These are phyloP conservation scores for Rugalucina vietnamica DNA, from an alignment of 2,888 invertebrate genomes.

Conservation along the genomic window DNA sequence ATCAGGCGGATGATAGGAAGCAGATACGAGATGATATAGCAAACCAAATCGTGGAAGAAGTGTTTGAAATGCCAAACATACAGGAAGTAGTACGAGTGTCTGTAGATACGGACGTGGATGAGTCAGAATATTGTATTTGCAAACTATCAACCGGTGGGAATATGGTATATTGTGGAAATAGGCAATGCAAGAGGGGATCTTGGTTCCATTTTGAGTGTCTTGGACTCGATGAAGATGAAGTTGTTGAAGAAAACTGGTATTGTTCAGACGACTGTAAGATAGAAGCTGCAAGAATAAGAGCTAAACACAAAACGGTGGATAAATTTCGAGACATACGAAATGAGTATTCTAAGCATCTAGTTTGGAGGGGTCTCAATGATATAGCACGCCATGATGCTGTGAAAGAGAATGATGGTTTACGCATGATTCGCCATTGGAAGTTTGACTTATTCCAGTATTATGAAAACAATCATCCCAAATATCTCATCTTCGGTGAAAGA, in stretches of 20 bases:
- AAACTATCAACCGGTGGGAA: neutral
- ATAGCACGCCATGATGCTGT: constrained; percentile 40
- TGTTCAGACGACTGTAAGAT: constrained; percentile 1
- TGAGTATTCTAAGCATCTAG: neutral
- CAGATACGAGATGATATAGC: neutral
- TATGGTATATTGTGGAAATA: constrained; percentile 22
- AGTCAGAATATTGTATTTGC: neutral
- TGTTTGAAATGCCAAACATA: neutral
- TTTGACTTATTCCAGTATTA: constrained; percentile 41
- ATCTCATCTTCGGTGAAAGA: constrained; percentile 37
- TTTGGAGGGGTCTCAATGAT: constrained; percentile 33
- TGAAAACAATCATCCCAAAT: constrained; percentile 48
- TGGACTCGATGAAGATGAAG: constrained; percentile 1
- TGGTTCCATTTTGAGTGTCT: constrained; percentile 33
- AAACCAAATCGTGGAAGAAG: neutral
- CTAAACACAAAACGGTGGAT: no score
- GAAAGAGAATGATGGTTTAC: constrained; percentile 41
- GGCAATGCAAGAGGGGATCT: constrained; percentile 10
- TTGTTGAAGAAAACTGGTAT: constrained; percentile 24
- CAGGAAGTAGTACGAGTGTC: neutral
- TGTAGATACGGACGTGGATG: neutral
- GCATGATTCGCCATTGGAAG: constrained; percentile 41
- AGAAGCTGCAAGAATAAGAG: neutral
- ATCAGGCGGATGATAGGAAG: neutral
- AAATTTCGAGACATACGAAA: neutral